A percentile compares a stretch with the other conserved stretches of the same genome.
Evolutionary conservation across 2,888 invertebrate genomes (phyloP).

Genomic region (Oasisia sp.): DNA sequence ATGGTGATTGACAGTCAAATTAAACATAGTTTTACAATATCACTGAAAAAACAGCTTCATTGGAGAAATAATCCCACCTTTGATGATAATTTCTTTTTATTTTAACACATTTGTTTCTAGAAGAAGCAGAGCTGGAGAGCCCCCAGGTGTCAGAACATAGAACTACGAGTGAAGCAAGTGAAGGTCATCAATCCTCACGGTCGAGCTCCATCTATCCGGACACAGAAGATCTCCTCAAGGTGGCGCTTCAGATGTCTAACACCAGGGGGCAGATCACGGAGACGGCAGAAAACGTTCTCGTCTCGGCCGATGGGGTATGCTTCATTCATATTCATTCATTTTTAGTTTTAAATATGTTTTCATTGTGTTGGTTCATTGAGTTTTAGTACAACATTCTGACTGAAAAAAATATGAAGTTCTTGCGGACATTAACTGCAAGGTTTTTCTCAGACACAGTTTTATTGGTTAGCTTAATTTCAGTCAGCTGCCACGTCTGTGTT

Average conservation of each 20-base stretch:
- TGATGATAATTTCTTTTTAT: background rate
- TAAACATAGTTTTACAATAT: background rate
- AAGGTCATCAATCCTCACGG: background rate
- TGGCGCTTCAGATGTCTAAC: conserved; percentile 48
- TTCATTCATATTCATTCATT: background rate
- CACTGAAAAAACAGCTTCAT: background rate
- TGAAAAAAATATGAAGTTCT: conserved; percentile 3
- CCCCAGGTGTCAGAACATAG: background rate
- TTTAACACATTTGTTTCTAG: background rate
- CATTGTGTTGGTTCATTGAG: background rate
- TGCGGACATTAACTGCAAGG: background rate
- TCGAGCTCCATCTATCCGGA: conserved; percentile 33
- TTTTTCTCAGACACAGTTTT: conserved; percentile 3
- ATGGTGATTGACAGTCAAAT: background rate
- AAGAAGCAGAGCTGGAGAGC: background rate
- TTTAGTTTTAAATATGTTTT: background rate
- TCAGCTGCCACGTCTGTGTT: conserved; percentile 6
- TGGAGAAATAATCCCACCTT: background rate
- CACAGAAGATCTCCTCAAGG: conserved; percentile 36
- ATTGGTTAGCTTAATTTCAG: conserved; percentile 17
- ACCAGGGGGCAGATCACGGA: conserved; percentile 46
- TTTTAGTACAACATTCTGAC: background rate
- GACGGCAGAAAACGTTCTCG: conserved; percentile 51
- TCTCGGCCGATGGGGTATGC: conserved; percentile 50
- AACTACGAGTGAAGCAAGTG: background rate